These are phyloP conservation scores for Melanocharis versteri DNA, from an alignment of 2,113 vertebrate species.

Conservation along the genomic window DNA sequence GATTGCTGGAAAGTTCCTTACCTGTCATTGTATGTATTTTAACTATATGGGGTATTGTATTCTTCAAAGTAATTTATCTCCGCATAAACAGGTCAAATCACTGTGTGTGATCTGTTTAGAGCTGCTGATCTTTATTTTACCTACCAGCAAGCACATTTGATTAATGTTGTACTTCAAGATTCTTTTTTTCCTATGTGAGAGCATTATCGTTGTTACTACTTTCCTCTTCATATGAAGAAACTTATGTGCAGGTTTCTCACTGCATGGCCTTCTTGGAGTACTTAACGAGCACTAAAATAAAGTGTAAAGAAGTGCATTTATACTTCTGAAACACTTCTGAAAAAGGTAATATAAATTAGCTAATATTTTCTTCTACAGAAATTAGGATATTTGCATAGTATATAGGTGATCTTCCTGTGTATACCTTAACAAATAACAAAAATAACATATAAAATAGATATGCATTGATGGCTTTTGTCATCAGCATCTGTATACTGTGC, in stretches of 20 bases:
- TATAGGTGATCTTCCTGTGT: neutral
- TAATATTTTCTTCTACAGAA: neutral
- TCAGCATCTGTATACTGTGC: neutral
- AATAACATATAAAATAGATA: neutral
- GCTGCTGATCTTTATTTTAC: neutral
- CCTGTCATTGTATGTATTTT: neutral
- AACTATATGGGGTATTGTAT: neutral
- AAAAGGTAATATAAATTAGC: neutral
- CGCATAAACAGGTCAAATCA: neutral
- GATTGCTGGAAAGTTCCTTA: neutral
- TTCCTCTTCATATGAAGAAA: neutral
- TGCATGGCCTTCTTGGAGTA: neutral
- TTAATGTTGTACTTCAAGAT: neutral
- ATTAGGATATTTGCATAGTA: neutral
- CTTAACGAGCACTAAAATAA: neutral
- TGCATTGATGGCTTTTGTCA: neutral
- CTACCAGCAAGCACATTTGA: neutral
- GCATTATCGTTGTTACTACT: neutral
- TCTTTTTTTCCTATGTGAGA: neutral
- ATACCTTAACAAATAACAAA: neutral
- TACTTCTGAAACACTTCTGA: neutral
- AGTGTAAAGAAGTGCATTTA: neutral
- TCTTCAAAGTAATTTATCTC: neutral
- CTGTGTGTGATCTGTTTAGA: neutral
- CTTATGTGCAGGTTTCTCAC: neutral